phyloP scores from a whole-genome alignment of 2,888 invertebrate species.

The Agrilus cyanescens region DNA sequence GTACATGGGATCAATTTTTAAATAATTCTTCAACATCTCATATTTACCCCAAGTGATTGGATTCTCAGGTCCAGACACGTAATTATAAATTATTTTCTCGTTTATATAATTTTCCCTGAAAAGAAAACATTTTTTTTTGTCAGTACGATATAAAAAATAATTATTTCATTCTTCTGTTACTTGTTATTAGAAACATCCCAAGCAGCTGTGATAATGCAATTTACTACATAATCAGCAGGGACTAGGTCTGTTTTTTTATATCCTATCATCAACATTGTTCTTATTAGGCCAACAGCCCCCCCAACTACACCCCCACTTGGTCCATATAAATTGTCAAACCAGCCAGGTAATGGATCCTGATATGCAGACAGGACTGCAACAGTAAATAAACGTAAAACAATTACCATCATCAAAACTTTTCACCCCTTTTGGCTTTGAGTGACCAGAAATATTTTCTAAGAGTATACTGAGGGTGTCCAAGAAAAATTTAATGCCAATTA shows the following conservation, averaged over 20 bases:
- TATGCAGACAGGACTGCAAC: slow-evolving; percentile 27
- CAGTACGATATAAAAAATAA: too few species aligned
- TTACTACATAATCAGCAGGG: slow-evolving; percentile 68
- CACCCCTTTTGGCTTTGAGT: too few species aligned
- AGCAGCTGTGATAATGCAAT: slow-evolving; percentile 65
- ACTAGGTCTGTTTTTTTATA: slow-evolving; percentile 47
- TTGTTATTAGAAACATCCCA: slow-evolving; percentile 42
- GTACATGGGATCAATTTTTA: too few species aligned
- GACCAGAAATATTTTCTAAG: too few species aligned
- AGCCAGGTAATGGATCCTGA: slow-evolving; percentile 38
- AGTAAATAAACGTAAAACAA: too few species aligned
- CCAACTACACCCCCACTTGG: slow-evolving; percentile 42
- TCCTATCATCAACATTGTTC: slow-evolving; percentile 41
- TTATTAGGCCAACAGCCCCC: slow-evolving; percentile 44
- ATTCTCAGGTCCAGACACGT: slow-evolving; percentile 68
- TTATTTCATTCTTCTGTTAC: slow-evolving; percentile 14
- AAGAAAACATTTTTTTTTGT: too few species aligned
- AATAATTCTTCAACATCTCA: background rate
- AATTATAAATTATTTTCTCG: slow-evolving; percentile 60
- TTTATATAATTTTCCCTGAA: slow-evolving; percentile 1
- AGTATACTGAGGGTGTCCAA: too few species aligned
- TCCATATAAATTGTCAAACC: slow-evolving; percentile 60
- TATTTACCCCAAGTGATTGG: slow-evolving; percentile 63
- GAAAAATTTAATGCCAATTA: too few species aligned
- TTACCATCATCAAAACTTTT: too few species aligned